Conservation (phyloP, 1,140 invertebrate species). For the Arion vulgaris region DNA sequence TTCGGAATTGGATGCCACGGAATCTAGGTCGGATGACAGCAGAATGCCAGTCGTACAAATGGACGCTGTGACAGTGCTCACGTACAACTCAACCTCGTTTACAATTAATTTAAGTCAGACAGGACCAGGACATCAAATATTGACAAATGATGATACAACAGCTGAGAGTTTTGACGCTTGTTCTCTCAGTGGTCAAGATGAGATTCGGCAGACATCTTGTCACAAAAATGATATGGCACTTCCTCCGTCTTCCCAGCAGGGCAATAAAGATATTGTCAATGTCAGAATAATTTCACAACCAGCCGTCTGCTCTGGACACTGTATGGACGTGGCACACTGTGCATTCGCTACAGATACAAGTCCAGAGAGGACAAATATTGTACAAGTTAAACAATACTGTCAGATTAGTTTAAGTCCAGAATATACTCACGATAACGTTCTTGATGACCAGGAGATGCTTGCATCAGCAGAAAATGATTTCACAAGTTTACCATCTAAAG, state of each 20-base stretch:
- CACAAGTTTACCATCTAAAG: background rate
- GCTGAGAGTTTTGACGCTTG: background rate
- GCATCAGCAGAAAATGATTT: constrained; percentile 16
- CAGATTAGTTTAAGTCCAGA: background rate
- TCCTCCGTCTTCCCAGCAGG: background rate
- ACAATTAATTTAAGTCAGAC: background rate
- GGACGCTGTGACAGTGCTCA: background rate
- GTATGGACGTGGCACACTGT: background rate
- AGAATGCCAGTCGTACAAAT: background rate
- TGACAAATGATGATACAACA: background rate
- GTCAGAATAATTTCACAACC: background rate
- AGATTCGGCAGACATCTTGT: background rate
- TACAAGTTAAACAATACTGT: no score
- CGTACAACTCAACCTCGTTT: background rate
- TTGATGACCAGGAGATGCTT: background rate
- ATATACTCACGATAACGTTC: no score
- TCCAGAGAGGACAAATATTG: no score
- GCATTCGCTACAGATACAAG: background rate
- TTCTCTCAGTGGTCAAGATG: background rate
- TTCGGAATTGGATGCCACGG: background rate
- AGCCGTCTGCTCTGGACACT: background rate
- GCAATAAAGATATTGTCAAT: background rate
- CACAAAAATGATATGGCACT: background rate
- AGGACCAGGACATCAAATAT: background rate
- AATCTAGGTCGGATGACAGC: background rate